A percentile compares a stretch with the other conserved stretches of the same genome.
Conservation (phyloP, 1,140 invertebrate species). For the Listronotus bonariensis region DNA sequence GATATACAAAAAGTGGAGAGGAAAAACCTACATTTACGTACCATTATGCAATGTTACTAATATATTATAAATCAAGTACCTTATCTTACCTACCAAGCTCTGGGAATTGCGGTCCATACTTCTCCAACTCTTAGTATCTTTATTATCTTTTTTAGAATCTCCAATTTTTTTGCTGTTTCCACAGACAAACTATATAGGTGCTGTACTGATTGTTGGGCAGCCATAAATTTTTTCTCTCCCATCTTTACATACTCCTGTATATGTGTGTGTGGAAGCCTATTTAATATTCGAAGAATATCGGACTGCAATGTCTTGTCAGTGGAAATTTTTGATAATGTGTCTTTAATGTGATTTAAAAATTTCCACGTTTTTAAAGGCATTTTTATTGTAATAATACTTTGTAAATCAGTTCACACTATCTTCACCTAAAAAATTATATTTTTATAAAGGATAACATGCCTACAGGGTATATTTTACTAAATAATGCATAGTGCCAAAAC, state of each 20-base stretch:
- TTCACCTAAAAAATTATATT: background rate
- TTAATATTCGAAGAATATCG: constrained; percentile 15
- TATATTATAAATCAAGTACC: no score
- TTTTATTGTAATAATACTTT: background rate
- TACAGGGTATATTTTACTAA: no score
- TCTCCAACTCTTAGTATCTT: constrained; percentile 17
- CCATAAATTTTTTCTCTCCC: constrained; percentile 10
- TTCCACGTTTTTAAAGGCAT: constrained; percentile 27
- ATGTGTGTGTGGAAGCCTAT: constrained; percentile 14
- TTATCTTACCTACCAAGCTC: constrained; percentile 11
- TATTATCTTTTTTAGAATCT: background rate
- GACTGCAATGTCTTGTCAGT: constrained; percentile 12
- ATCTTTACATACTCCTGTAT: constrained; percentile 23
- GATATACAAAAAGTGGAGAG: no score
- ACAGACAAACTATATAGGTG: constrained; percentile 16
- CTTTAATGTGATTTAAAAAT: constrained; percentile 22
- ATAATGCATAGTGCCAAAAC: no score
- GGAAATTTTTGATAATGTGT: constrained; percentile 11
- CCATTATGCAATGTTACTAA: background rate
- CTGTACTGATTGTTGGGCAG: constrained; percentile 12
- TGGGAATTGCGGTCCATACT: constrained; percentile 12
- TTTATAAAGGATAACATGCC: background rate
- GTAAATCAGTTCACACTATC: background rate
- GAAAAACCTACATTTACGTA: background rate
- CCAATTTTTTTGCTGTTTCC: background rate